Evolutionary conservation across 2,888 invertebrate species (phyloP), one percentile per base, ranked within the genome.

Genomic region (Drosophila diplacantha): DNA sequence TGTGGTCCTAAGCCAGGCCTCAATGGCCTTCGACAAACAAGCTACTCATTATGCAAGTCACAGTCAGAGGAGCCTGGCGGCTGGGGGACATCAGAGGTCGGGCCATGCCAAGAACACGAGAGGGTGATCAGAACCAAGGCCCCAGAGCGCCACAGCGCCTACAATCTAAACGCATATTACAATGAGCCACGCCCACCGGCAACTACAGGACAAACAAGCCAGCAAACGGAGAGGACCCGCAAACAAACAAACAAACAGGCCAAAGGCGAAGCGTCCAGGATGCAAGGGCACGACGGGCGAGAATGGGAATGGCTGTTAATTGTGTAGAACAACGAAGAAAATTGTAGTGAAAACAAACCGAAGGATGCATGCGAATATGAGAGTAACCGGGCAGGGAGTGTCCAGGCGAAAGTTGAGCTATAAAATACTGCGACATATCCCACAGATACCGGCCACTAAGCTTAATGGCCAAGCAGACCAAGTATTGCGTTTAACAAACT

Each of bases 291-390:
- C 34, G 20, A 14, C 18, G 11, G 43, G 49, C 49, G 18, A 34
- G 11, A 24, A 47, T 41, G 56, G 67, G 72, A 73, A 76, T 71
- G 73, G 73, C 82, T 80, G 80, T 72, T 80, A 80, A 80, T 80
- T 81, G 80, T 80, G 80, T 80, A 79, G 75, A 81, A 79, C 80
- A 81, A 72, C 69, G 68, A 77, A 75, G 80, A 75, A 67, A 81
- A 75, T 80, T 81, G 80, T 73, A 76, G 73, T 67, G 81, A 81
- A 80, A 80, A 81, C 76, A 81, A 79, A 79, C 74, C 74, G 72
- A 71, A 72, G 71, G 74, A 63, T 74, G 72, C 65, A 69, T 57
- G 64, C 49, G 60, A 56, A 72, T 75, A 72, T 81, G 77, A 73
- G 72, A 70, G 54, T 62, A 66, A 64, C 56, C 41, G 37, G 31